These are phyloP conservation scores for Leptinotarsa lineolata DNA, from an alignment of 1,140 invertebrate species.

Conservation along the genomic window DNA sequence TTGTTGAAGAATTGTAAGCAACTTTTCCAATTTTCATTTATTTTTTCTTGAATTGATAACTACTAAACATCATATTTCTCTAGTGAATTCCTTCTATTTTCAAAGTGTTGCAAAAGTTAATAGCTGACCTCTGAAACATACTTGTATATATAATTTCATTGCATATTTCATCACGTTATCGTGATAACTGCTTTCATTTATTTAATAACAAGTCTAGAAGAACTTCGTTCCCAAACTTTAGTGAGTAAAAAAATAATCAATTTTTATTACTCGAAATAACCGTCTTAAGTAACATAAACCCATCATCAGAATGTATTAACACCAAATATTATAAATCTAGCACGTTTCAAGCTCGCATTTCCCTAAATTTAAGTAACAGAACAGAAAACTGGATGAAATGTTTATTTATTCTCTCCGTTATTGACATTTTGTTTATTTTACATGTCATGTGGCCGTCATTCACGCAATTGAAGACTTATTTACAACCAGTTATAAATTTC, in stretches of 20 bases:
- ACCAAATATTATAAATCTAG: constrained; percentile 13
- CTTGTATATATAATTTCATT: not conserved
- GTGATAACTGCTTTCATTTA: not conserved
- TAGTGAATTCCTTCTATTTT: too few species aligned
- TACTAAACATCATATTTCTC: too few species aligned
- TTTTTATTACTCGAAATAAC: constrained; percentile 13
- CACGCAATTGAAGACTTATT: constrained; percentile 18
- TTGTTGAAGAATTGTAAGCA: too few species aligned
- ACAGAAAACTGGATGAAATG: constrained; percentile 5
- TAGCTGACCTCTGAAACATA: too few species aligned
- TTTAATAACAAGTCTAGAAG: not conserved
- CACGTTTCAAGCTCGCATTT: not conserved
- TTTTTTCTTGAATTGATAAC: too few species aligned
- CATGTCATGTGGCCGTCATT: not conserved
- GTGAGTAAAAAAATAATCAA: constrained; percentile 11
- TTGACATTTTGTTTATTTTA: constrained; percentile 11
- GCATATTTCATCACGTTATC: not conserved
- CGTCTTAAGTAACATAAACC: constrained; percentile 1
- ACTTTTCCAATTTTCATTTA: too few species aligned
- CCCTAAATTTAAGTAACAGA: constrained; percentile 8
- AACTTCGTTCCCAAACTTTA: constrained; percentile 5
- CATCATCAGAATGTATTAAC: constrained; percentile 14
- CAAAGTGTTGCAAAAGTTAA: too few species aligned
- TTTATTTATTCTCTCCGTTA: constrained; percentile 2
- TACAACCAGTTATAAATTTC: not conserved